Evolutionary conservation across 2,888 invertebrate genomes (phyloP).

Genomic region (Tethea ocularis): DNA sequence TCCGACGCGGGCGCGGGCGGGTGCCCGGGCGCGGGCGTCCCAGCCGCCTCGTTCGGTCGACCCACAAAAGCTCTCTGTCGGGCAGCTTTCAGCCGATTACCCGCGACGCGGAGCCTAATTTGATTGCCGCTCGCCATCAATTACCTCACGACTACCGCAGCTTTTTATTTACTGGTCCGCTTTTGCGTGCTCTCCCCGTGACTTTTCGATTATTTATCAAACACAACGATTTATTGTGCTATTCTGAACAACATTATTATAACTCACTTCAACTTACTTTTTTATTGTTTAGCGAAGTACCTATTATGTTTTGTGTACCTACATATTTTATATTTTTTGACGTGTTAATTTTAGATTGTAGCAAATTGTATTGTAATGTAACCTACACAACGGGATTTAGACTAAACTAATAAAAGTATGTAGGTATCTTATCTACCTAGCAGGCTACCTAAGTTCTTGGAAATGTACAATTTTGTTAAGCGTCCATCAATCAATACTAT

Average conservation of each 20-base stretch:
- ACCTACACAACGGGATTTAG: not conserved
- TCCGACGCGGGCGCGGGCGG: conserved; percentile 13
- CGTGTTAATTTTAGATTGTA: not conserved
- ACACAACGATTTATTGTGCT: conserved; percentile 58
- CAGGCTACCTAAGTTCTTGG: not conserved
- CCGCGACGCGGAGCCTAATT: conserved; percentile 77
- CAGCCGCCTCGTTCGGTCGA: conserved; percentile 38
- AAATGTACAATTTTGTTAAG: not conserved
- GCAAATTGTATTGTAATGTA: no score
- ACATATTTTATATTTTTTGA: not conserved
- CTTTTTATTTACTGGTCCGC: conserved; percentile 69
- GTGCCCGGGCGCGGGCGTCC: conserved; percentile 23
- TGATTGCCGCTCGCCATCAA: conserved; percentile 79
- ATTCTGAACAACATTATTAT: conserved; percentile 51
- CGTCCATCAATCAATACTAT: not conserved
- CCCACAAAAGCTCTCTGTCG: conserved; percentile 71
- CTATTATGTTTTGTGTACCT: not conserved
- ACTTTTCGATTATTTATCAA: conserved; percentile 60
- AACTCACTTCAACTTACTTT: conserved; percentile 39
- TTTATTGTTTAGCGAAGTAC: not conserved
- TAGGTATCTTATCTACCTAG: no score
- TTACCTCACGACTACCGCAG: conserved; percentile 69
- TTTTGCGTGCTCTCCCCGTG: conserved; percentile 50
- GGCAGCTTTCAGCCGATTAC: conserved; percentile 80
- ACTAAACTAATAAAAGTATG: not conserved